Conservation (phyloP, 2,797 vertebrate species). For the Clarias platycephalus region DNA sequence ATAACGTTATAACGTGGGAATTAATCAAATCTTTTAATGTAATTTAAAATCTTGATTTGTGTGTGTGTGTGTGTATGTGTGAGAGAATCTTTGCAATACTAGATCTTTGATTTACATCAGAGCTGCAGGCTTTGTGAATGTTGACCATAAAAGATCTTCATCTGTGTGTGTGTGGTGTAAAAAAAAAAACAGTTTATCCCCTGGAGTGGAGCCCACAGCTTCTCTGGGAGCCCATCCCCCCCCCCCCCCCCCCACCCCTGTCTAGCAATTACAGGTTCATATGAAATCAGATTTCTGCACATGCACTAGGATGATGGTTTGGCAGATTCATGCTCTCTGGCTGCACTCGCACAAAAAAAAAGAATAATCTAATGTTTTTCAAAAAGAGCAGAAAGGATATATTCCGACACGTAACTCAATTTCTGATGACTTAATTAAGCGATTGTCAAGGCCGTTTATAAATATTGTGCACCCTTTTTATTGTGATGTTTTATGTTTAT, state of each 20-base stretch:
- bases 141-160: background rate
- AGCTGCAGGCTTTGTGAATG: background rate
- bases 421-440: too few species aligned
- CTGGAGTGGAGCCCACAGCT: conserved; percentile 7
- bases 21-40: too few species aligned
- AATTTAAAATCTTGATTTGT: background rate
- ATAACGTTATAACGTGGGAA: too few species aligned
- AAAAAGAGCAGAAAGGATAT: background rate
- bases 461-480: background rate
- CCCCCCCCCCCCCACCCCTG: background rate
- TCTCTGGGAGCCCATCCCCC: background rate
- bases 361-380: background rate
- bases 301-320: background rate
- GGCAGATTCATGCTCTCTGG: background rate
- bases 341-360: too few species aligned
- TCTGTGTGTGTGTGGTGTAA: background rate
- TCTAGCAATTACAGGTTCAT: background rate
- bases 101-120: background rate
- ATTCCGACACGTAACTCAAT: background rate
- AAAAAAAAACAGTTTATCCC: background rate
- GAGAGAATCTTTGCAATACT: background rate
- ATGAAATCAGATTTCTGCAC: background rate
- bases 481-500: too few species aligned
- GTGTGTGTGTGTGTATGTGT: background rate
- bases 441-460: background rate